Conservation (phyloP, 2,797 vertebrate species). For the Acridotheres tristis region DNA sequence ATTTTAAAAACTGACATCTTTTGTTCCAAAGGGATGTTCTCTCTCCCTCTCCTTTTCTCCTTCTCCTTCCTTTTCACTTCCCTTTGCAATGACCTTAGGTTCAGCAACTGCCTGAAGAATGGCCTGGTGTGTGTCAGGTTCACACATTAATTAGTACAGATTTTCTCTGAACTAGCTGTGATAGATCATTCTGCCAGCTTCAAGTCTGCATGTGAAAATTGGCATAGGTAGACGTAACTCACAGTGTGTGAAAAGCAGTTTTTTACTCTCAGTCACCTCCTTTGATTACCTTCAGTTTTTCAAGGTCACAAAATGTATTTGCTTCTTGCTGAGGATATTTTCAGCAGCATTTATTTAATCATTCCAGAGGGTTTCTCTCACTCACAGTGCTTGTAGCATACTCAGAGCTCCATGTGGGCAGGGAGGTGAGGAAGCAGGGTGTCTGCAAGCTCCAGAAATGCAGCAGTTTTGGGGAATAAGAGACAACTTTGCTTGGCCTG, state of each 20-base stretch:
- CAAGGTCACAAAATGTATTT: slow-evolving; percentile 51
- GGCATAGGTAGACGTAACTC: slow-evolving; percentile 13
- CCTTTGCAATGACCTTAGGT: slow-evolving; percentile 23
- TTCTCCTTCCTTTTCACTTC: slow-evolving; percentile 29
- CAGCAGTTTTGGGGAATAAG: not conserved
- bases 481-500: not conserved
- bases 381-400: rapidly evolving
- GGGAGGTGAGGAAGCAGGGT: not conserved
- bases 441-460: not conserved
- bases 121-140: slow-evolving; percentile 35
- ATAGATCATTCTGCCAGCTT: slow-evolving; percentile 51
- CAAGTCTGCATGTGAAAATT: not conserved
- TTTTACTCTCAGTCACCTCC: slow-evolving; percentile 47
- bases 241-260: not conserved
- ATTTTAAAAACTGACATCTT: slow-evolving; percentile 33
- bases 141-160: slow-evolving; percentile 61
- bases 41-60: slow-evolving; percentile 32
- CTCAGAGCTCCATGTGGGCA: not conserved
- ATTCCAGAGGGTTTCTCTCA: not conserved
- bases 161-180: slow-evolving; percentile 36
- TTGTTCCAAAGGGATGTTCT: slow-evolving; percentile 20
- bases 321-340: slow-evolving; percentile 28
- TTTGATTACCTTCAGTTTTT: slow-evolving; percentile 28
- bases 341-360: slow-evolving; percentile 34
- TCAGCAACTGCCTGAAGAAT: slow-evolving; percentile 43